Base-by-base conservation (phyloP, 2,888 invertebrate species). In the Dendrolimus houi region DNA sequence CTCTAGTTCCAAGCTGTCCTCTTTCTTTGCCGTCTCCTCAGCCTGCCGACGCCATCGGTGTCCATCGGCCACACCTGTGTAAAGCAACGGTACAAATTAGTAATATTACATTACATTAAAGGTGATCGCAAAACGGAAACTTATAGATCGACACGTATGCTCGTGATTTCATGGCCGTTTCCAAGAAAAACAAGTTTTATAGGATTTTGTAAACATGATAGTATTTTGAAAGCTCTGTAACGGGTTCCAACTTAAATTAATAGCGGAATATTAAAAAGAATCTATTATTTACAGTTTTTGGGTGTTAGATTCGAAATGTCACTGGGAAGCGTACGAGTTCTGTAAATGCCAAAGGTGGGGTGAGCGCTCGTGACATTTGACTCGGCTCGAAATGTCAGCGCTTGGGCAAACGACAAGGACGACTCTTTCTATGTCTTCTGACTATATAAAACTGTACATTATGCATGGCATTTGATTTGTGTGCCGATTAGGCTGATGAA, bases 1-100 rank as follows among this genome's bases (percentile, higher is more conserved):
- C 86, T 97, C 97, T 78, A 92, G 93, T 86, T 97, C 97, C 86
- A 96, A 95, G 83, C 94, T 96, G 73, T 97, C 97, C 73, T 96
- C 96, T 89, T 96, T 96, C 88, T 96, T 96, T 67, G 77, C 76
- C 53, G 91, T 73, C 57, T 93, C 94, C 62, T 94, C 94, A 54
- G 94, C 93, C 79, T 95, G 95, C 74, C 94, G 92, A 85, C 93
- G 92, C 74, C 92, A 92, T 75, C 95, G 92, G 71, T 87, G 83
- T 65, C 79, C 79, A 70, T 89, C 85, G 72, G 83, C 86, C 75
- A 81, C 83, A 85, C 78, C 80, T 89, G 47, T 8, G 47, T 9
- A 47, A 47, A 47, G 2, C 12, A 9, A 47, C 29, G 6, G 6
- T 9, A 47, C 47, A 47, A 9, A 47, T 47, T 47, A 10, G 47